These are phyloP conservation scores for Hydra vulgaris DNA, from an alignment of 30 jellyfish, hydroid and myxozoan species.

Conservation along the genomic window DNA sequence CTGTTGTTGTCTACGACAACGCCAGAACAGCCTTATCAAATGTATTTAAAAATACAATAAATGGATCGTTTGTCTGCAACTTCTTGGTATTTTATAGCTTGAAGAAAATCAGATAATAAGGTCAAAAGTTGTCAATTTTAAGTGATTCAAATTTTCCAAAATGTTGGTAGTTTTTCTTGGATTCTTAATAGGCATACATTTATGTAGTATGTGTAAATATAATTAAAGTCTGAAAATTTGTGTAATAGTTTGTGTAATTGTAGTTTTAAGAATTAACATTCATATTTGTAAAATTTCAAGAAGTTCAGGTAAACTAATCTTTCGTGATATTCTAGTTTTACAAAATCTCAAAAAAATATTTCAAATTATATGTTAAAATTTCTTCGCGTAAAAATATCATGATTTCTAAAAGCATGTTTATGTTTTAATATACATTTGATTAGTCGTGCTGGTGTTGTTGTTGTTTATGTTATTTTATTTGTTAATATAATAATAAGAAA, in stretches of 20 bases:
- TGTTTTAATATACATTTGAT: conserved; percentile 9
- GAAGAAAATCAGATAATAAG: neutral
- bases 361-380: too few species aligned
- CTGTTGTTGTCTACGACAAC: conserved; percentile 21
- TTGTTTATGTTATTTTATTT: neutral
- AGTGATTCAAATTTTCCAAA: neutral
- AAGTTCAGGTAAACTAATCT: neutral
- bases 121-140: neutral
- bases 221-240: neutral
- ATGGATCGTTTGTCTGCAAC: neutral
- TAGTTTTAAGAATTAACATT: neutral
- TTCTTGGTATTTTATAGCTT: neutral
- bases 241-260: neutral
- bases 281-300: neutral
- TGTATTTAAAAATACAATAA: conserved; percentile 7
- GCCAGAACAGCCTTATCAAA: conserved; percentile 37
- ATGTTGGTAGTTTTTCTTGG: neutral
- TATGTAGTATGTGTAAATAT: neutral
- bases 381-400: neutral
- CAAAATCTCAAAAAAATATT: neutral
- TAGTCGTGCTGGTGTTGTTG: conserved; percentile 7
- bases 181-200: neutral
- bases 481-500: neutral
- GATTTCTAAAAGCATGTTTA: conserved; percentile 6
- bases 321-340: neutral